These are phyloP conservation scores for Gila orcuttii DNA, from an alignment of 2,113 vertebrate species.

Conservation along the genomic window DNA sequence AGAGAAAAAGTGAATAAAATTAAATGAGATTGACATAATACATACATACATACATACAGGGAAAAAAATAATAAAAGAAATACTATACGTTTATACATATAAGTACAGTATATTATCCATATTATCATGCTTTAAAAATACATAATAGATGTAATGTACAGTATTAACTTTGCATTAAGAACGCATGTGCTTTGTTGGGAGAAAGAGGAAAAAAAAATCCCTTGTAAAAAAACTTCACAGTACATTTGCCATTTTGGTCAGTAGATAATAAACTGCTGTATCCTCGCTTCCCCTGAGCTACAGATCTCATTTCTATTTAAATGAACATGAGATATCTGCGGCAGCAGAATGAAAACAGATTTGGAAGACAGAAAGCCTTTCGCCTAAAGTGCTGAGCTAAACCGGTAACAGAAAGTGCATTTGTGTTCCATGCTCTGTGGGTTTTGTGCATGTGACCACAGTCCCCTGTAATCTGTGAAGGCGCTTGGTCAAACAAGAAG, in stretches of 20 bases:
- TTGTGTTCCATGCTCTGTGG: conserved; percentile 31
- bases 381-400: conserved; percentile 30
- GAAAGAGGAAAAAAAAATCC: conserved; percentile 2
- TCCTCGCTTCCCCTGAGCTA: conserved; percentile 49
- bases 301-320: conserved; percentile 50
- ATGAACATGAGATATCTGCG: conserved; percentile 27
- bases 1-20: not conserved
- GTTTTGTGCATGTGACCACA: conserved; percentile 56
- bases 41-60: too few species aligned
- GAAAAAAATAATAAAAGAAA: not conserved
- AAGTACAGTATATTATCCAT: not conserved
- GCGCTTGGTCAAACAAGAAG: conserved; percentile 49
- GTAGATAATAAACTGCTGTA: conserved; percentile 45
- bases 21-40: not conserved
- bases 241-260: conserved; percentile 52
- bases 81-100: not conserved
- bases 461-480: conserved; percentile 38
- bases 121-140: not conserved
- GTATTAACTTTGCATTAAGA: conserved; percentile 7
- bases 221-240: conserved; percentile 44
- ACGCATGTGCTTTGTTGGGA: not conserved
- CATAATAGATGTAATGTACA: not conserved
- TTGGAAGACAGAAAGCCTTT: conserved; percentile 23
- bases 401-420: conserved; percentile 55
- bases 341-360: conserved; percentile 25